A percentile compares a stretch with the other conserved stretches of the same genome.
Evolutionary conservation across 2,113 vertebrate genomes (phyloP).

Genomic region (Alectura lathami): DNA sequence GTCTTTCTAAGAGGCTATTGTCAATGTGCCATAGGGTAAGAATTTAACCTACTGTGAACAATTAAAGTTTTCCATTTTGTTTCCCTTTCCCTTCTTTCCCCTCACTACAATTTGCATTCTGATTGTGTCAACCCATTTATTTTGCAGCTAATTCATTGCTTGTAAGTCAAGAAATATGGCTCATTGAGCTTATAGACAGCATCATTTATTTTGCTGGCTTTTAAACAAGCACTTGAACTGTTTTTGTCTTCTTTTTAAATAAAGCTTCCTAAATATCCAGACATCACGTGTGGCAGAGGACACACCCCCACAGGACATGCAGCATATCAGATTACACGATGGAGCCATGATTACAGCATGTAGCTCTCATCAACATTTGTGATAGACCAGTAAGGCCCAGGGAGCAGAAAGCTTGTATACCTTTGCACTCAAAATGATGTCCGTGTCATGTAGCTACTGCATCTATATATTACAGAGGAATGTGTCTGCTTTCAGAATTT

Average conservation of each 20-base stretch:
- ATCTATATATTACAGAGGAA: neutral
- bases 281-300: neutral
- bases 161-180: constrained; percentile 23
- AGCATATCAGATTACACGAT: neutral
- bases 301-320: neutral
- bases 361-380: neutral
- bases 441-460: neutral
- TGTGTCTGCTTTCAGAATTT: neutral
- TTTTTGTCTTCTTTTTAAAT: neutral
- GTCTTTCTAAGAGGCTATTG: constrained; percentile 29
- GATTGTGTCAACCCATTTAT: constrained; percentile 31
- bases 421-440: neutral
- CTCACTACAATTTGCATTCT: constrained; percentile 20
- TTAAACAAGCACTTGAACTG: neutral
- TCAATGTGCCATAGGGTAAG: neutral
- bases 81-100: constrained; percentile 5
- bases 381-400: neutral
- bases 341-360: neutral
- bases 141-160: constrained; percentile 44
- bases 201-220: constrained; percentile 18
- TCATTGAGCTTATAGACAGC: constrained; percentile 24
- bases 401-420: neutral
- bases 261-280: neutral
- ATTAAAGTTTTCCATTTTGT: constrained; percentile 30
- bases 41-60: constrained; percentile 29